phyloP scores from a whole-genome alignment of 2,113 vertebrate species.

The Egretta garzetta region DNA sequence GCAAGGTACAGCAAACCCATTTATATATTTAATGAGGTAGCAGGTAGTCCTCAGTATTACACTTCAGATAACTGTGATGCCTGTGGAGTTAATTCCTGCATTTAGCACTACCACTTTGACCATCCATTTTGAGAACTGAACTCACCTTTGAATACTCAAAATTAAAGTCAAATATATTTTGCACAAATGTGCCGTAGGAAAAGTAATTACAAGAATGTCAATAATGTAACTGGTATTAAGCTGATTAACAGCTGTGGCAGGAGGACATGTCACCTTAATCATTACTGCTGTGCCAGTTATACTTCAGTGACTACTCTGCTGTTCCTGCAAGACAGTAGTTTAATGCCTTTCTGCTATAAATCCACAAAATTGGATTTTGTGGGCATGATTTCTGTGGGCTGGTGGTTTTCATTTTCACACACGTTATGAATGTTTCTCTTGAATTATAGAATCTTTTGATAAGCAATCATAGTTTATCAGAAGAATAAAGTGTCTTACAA shows the following conservation, averaged over 20 bases:
- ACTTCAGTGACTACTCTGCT: slow-evolving; percentile 75
- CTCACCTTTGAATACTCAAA: slow-evolving; percentile 65
- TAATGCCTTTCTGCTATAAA: slow-evolving; percentile 81
- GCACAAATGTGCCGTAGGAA: slow-evolving; percentile 72
- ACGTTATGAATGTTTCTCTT: slow-evolving; percentile 81
- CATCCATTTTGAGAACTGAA: slow-evolving; percentile 37
- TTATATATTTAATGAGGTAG: not conserved
- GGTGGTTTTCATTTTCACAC: slow-evolving; percentile 80
- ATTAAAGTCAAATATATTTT: slow-evolving; percentile 79
- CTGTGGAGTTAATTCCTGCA: not conserved
- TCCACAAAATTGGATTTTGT: slow-evolving; percentile 85
- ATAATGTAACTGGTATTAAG: slow-evolving; percentile 80
- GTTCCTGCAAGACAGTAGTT: slow-evolving; percentile 76
- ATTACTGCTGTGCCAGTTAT: slow-evolving; percentile 76
- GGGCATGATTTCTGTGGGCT: slow-evolving; percentile 80
- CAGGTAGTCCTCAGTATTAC: not conserved
- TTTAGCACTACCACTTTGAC: not conserved
- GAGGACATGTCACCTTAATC: slow-evolving; percentile 76
- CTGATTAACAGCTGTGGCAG: slow-evolving; percentile 81
- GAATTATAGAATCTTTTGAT: slow-evolving; percentile 86
- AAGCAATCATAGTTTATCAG: slow-evolving; percentile 84
- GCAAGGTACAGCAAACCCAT: slow-evolving; percentile 83
- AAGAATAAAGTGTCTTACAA: slow-evolving; percentile 82
- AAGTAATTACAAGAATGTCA: slow-evolving; percentile 83
- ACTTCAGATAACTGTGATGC: not conserved